These are phyloP conservation scores for Eulemur rufifrons DNA, from an alignment of 2,113 vertebrate genomes.

Conservation along the genomic window DNA sequence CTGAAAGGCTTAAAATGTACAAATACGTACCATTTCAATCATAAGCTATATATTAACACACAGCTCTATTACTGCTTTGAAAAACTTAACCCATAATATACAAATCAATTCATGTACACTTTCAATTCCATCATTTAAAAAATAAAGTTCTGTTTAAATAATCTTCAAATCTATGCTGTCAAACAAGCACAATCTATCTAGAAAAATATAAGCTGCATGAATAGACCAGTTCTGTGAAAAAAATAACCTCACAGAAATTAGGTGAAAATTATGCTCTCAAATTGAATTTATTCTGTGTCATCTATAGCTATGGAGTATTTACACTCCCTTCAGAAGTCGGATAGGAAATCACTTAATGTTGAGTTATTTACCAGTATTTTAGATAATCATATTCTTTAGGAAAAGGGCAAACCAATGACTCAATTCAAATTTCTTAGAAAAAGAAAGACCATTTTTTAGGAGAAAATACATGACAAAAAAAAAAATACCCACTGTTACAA, in stretches of 20 bases:
- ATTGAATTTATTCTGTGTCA: conserved; percentile 71
- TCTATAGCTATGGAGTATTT: conserved; percentile 59
- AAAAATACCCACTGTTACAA: conserved; percentile 16
- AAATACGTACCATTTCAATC: conserved; percentile 70
- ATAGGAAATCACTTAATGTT: conserved; percentile 64
- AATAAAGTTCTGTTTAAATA: conserved; percentile 51
- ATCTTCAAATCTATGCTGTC: background rate
- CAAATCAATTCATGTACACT: conserved; percentile 45
- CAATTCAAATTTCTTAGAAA: conserved; percentile 42
- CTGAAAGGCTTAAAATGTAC: conserved; percentile 76
- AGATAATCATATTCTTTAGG: conserved; percentile 54
- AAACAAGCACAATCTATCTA: conserved; percentile 60
- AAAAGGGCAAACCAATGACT: conserved; percentile 68
- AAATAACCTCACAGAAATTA: conserved; percentile 62
- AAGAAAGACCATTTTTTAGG: background rate
- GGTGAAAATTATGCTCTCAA: conserved; percentile 69
- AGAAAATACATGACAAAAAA: conserved; percentile 48
- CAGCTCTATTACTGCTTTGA: conserved; percentile 51
- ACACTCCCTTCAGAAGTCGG: conserved; percentile 72
- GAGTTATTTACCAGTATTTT: conserved; percentile 76
- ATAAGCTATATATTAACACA: conserved; percentile 69
- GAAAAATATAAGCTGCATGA: conserved; percentile 61
- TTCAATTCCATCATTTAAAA: conserved; percentile 63
- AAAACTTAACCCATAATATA: conserved; percentile 62
- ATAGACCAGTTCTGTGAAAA: conserved; percentile 62